These are phyloP conservation scores for Agonopterix heracliana DNA, from an alignment of 2,888 invertebrate genomes.

Conservation along the genomic window DNA sequence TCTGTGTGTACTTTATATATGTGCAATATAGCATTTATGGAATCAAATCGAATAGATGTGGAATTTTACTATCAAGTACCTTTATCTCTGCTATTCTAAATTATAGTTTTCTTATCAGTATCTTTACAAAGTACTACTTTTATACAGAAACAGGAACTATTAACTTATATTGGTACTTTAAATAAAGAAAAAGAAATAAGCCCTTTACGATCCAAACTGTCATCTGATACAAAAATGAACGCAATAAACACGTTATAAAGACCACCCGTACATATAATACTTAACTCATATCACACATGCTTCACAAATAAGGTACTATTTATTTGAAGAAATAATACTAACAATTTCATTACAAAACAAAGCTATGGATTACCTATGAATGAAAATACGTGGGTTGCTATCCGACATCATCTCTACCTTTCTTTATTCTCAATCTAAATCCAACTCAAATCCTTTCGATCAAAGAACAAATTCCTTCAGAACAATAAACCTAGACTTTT, in stretches of 20 bases:
- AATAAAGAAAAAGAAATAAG: too few relatives aligned
- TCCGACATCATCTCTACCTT: constrained; percentile 41
- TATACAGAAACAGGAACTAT: too few relatives aligned
- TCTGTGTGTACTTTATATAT: too few relatives aligned
- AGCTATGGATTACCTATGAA: constrained; percentile 60
- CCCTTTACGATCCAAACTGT: too few relatives aligned
- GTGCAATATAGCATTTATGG: too few relatives aligned
- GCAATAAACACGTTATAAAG: constrained; percentile 31
- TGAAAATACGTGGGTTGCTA: constrained; percentile 65
- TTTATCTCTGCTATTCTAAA: too few relatives aligned
- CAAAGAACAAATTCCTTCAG: constrained; percentile 1
- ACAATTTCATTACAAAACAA: constrained; percentile 71
- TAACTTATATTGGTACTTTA: too few relatives aligned
- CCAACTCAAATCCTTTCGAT: constrained; percentile 18
- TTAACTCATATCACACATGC: constrained; percentile 26
- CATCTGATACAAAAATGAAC: constrained; percentile 13
- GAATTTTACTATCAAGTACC: too few relatives aligned
- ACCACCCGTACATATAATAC: constrained; percentile 46
- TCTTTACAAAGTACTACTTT: too few relatives aligned
- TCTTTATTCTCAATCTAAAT: constrained; percentile 18
- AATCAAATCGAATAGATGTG: too few relatives aligned
- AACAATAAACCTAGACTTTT: constrained; percentile 23
- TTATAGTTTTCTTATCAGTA: too few relatives aligned
- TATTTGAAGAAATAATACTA: constrained; percentile 60
- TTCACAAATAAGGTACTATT: constrained; percentile 41